phyloP scores from a whole-genome alignment of 1,140 invertebrate species.

The Acromyrmex heyeri region DNA sequence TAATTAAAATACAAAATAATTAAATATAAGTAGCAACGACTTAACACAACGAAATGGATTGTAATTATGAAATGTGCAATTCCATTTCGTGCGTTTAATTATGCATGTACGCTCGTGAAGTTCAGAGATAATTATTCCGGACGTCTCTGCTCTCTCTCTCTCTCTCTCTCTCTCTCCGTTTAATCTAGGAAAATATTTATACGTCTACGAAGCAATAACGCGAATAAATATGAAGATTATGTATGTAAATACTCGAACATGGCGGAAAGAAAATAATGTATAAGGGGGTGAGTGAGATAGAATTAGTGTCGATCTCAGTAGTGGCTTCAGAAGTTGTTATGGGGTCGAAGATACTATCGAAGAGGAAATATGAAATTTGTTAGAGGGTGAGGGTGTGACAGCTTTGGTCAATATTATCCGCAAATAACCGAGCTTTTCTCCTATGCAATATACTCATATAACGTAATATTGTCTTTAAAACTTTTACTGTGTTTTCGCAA shows the following conservation, averaged over 20 bases:
- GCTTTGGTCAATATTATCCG: slow-evolving; percentile 81
- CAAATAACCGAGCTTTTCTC: slow-evolving; percentile 75
- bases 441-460: slow-evolving; percentile 33
- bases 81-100: slow-evolving; percentile 34
- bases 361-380: slow-evolving; percentile 73
- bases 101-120: slow-evolving; percentile 30
- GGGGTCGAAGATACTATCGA: slow-evolving; percentile 56
- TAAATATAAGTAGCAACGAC: background rate
- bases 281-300: background rate
- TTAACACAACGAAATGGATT: slow-evolving; percentile 14
- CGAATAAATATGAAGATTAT: slow-evolving; percentile 71
- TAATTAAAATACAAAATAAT: slow-evolving; percentile 13
- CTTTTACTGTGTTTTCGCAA: slow-evolving; percentile 13
- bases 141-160: slow-evolving; percentile 10
- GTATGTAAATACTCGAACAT: slow-evolving; percentile 64
- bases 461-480: slow-evolving; percentile 47
- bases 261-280: slow-evolving; percentile 66
- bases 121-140: slow-evolving; percentile 36
- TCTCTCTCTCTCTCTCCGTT: slow-evolving; percentile 18
- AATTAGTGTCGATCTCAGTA: slow-evolving; percentile 37
- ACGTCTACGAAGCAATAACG: slow-evolving; percentile 53
- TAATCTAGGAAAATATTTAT: slow-evolving; percentile 69
- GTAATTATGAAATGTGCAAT: slow-evolving; percentile 31
- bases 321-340: slow-evolving; percentile 51
- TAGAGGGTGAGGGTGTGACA: slow-evolving; percentile 72